Base-by-base conservation (phyloP, 2,113 vertebrate species). In the Pongo abelii region DNA sequence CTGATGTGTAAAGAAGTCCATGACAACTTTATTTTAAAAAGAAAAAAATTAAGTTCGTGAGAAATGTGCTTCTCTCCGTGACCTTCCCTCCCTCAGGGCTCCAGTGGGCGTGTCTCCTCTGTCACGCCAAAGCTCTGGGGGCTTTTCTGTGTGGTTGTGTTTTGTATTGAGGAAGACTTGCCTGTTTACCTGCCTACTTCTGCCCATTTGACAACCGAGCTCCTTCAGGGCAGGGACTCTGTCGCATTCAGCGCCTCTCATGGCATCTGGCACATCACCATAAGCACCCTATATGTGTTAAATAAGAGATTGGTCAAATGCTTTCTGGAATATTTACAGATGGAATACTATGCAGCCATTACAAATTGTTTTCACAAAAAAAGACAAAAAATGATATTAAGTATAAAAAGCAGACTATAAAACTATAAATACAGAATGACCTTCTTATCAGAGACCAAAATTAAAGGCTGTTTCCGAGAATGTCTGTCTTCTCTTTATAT, bases 401-500 rank as follows among this genome's bases (percentile, higher is more conserved):
- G 23, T 69, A 64, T 75, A 85, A 86, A 96, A 81, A 93, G 12
- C 32, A 95, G 38, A 50, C 48, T 57, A 69, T 57, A 83, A 94
- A 93, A 61, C 43, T 84, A 61, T 32, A 61, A 27, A 89, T 11
- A 89, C 6, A 77, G 22, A 91, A 67, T 50, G 12, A 80, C 40
- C 32, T 92, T 48, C 40, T 80, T 85, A 78, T 59, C 70, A 64
- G 61, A 95, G 38, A 52, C 35, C 32, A 80, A 89, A 94, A 84
- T 95, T 77, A 55, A 96, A 78, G 48, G n/a, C 20, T 89, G 17
- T 77, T 81, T 78, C 48, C 61, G 35, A 80, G 69, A 43, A 84
- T 70, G 80, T 77, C 50, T 95, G 61, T 30, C 40, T 93, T 95
- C 43, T 78, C 67, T 92, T 91, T 79, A 81, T 86, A 64, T 75